A percentile compares a stretch with the other conserved stretches of the same genome.
Conservation (phyloP, 2,888 invertebrate genomes). For the Drosophila peninsularis region DNA sequence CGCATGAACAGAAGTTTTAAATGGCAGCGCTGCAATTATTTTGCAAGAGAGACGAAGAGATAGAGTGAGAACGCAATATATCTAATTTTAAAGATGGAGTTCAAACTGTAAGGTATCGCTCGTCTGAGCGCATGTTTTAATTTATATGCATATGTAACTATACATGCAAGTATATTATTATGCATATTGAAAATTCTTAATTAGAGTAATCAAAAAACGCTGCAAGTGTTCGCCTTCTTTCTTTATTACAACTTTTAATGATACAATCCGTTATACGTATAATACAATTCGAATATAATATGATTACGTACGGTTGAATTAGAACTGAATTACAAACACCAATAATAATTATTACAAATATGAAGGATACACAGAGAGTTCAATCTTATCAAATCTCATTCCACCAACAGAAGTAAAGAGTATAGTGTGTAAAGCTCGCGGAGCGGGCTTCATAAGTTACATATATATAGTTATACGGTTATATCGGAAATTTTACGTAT, state of each 20-base stretch:
- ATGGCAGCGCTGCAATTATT: not conserved
- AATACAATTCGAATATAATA: slow-evolving; percentile 48
- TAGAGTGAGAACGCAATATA: too few relatives aligned
- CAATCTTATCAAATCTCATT: slow-evolving; percentile 23
- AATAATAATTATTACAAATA: slow-evolving; percentile 28
- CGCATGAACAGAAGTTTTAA: not conserved
- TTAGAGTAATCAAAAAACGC: too few relatives aligned
- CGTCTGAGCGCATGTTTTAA: too few relatives aligned
- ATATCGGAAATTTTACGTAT: slow-evolving; percentile 21
- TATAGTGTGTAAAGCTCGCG: slow-evolving; percentile 2
- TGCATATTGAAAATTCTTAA: too few relatives aligned
- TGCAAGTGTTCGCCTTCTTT: slow-evolving; percentile 38
- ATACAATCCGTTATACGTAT: slow-evolving; percentile 39
- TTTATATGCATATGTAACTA: too few relatives aligned
- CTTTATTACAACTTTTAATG: slow-evolving; percentile 59
- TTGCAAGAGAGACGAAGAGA: too few relatives aligned
- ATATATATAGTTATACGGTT: slow-evolving; percentile 13
- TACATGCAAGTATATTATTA: too few relatives aligned
- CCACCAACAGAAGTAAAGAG: slow-evolving; percentile 12
- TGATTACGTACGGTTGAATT: slow-evolving; percentile 43
- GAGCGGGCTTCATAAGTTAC: slow-evolving; percentile 8
- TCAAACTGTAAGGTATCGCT: too few relatives aligned
- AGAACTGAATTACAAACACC: slow-evolving; percentile 34
- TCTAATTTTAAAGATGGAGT: not conserved
- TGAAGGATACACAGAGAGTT: slow-evolving; percentile 15